Conservation (phyloP, 1,140 invertebrate genomes). For the Lucilia cuprina region DNA sequence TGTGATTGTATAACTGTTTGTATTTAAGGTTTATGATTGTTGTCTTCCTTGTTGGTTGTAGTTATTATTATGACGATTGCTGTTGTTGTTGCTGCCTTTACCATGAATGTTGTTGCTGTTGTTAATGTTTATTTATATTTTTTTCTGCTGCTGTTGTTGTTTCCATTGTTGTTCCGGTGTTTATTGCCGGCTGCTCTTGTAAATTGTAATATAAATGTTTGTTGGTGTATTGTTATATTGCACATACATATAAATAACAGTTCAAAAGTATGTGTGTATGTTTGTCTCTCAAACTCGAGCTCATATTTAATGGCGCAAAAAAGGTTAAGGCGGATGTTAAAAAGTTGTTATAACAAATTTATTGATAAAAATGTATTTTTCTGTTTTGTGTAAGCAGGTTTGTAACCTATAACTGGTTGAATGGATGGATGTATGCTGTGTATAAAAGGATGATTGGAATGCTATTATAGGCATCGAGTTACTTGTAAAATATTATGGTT, state of each 20-base stretch:
- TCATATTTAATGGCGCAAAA: background rate
- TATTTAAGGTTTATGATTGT: background rate
- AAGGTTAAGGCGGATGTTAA: background rate
- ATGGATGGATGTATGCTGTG: background rate
- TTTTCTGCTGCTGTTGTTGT: background rate
- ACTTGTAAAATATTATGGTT: background rate
- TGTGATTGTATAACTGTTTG: background rate
- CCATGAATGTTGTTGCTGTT: background rate
- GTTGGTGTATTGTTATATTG: background rate
- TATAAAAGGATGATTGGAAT: background rate
- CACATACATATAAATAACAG: background rate
- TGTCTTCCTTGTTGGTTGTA: background rate
- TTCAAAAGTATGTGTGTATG: background rate
- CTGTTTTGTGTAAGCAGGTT: background rate
- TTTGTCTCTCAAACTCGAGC: too few relatives aligned
- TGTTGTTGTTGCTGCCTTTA: too few relatives aligned
- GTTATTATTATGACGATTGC: background rate
- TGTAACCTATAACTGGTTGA: background rate
- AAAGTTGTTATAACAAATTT: background rate
- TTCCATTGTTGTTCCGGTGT: background rate
- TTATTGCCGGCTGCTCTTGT: background rate
- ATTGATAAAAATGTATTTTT: background rate
- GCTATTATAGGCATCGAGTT: background rate
- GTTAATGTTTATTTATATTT: too few relatives aligned
- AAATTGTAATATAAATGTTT: background rate